A percentile compares a stretch with the other conserved stretches of the same genome.
Conservation (phyloP, 2,888 invertebrate species). For the Trichogramma dendrolimi region DNA sequence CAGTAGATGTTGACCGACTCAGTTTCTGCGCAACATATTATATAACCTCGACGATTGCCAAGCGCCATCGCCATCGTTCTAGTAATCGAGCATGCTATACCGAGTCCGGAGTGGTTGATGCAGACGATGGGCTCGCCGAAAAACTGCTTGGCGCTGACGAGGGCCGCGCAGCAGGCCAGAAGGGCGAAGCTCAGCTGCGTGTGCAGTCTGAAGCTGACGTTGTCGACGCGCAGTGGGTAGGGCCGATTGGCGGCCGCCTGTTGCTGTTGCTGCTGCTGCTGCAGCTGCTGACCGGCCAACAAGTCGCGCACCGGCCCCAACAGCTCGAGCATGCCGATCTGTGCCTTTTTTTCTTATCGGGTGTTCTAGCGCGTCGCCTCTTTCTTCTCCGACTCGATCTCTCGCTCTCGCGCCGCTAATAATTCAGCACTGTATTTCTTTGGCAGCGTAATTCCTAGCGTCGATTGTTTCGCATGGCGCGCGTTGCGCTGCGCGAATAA, state of each 20-base stretch:
- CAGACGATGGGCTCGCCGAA: constrained; percentile 46
- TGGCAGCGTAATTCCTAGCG: too few species aligned
- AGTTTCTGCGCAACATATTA: constrained; percentile 46
- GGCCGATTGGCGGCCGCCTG: constrained; percentile 24
- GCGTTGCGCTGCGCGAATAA: too few species aligned
- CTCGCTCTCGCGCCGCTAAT: too few species aligned
- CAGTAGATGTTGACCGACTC: constrained; percentile 72
- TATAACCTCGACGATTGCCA: constrained; percentile 9
- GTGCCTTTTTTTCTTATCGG: too few species aligned
- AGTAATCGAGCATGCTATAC: constrained; percentile 14
- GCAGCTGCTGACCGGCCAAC: constrained; percentile 30
- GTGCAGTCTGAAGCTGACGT: constrained; percentile 40
- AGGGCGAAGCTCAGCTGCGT: constrained; percentile 40
- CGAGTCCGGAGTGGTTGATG: constrained; percentile 37
- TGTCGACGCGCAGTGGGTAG: constrained; percentile 28
- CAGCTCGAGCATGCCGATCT: constrained; percentile 37
- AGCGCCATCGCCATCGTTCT: neutral
- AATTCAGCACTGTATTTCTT: too few species aligned
- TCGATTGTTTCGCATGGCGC: too few species aligned
- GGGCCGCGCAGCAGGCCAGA: constrained; percentile 37
- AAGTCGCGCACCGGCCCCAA: constrained; percentile 37
- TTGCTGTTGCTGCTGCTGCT: constrained; percentile 4
- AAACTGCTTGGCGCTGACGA: constrained; percentile 44
- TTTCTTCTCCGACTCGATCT: too few species aligned
- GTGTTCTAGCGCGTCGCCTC: too few species aligned